A percentile compares a stretch with the other conserved stretches of the same genome.
phyloP scores from a whole-genome alignment of 2,797 vertebrate genomes.

The Siniperca scherzeri region DNA sequence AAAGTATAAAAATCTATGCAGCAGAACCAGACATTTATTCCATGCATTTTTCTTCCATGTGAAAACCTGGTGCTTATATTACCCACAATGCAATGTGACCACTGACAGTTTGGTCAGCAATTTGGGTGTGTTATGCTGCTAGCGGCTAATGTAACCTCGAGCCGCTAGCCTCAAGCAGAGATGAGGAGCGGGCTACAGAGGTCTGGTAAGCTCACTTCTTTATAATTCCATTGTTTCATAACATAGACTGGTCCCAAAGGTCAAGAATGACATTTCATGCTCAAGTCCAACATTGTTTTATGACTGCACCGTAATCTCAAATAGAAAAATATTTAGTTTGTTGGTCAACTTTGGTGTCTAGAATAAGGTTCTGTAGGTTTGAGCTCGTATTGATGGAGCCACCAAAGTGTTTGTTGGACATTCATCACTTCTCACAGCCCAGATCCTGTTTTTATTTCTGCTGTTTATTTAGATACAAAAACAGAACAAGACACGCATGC shows the following conservation, averaged over 20 bases:
- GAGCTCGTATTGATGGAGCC: not conserved
- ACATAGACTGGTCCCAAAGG: not conserved
- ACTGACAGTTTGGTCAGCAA: not conserved
- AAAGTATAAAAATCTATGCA: not conserved
- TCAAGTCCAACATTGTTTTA: not conserved
- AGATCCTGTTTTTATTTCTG: slow-evolving; percentile 30
- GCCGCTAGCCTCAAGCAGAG: not conserved
- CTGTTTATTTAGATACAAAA: slow-evolving; percentile 35
- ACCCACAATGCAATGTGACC: not conserved
- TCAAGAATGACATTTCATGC: not conserved
- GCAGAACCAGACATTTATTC: not conserved
- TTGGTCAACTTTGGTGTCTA: too few species aligned
- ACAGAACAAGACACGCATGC: slow-evolving; percentile 22
- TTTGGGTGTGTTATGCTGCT: not conserved
- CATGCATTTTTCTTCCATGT: not conserved
- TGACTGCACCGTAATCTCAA: not conserved
- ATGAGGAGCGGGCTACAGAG: not conserved
- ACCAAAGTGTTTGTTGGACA: not conserved
- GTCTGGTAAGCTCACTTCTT: not conserved
- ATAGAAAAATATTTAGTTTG: not conserved
- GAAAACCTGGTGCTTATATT: not conserved
- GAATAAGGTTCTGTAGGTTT: not conserved
- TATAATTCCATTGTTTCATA: too few species aligned
- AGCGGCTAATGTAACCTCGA: not conserved
- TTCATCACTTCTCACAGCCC: slow-evolving; percentile 6